Percentiles rank a stretch among this genome's conserved stretches.
phyloP scores from a whole-genome alignment of 2,113 vertebrate species.

The Oncorhynchus gorbuscha region DNA sequence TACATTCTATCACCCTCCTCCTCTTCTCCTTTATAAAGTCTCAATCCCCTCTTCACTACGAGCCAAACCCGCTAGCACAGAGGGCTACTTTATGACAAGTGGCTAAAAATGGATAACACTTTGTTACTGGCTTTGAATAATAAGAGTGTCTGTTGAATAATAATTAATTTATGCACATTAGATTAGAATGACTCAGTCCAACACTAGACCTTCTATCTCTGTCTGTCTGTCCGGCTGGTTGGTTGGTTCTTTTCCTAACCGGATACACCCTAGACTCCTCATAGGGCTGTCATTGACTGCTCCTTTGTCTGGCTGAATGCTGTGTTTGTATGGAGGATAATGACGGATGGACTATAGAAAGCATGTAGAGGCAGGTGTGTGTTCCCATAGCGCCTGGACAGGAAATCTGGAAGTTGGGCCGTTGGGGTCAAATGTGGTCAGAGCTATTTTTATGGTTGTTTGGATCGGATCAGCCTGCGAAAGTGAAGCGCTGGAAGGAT shows the following conservation, averaged over 20 bases:
- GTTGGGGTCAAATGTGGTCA: slow-evolving; percentile 48
- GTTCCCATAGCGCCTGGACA: slow-evolving; percentile 47
- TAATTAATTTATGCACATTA: slow-evolving; percentile 62
- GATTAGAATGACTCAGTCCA: slow-evolving; percentile 56
- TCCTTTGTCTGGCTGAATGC: slow-evolving; percentile 69
- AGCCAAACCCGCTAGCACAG: slow-evolving; percentile 25
- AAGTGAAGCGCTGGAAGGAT: background rate
- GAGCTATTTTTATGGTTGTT: slow-evolving; percentile 65
- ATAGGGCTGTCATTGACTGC: slow-evolving; percentile 66
- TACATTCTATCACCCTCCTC: no score
- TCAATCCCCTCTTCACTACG: slow-evolving; percentile 1
- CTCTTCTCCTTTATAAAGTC: no score
- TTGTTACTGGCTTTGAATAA: slow-evolving; percentile 52
- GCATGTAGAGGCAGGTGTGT: slow-evolving; percentile 45
- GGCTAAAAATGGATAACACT: slow-evolving; percentile 42
- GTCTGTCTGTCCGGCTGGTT: slow-evolving; percentile 49
- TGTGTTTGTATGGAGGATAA: slow-evolving; percentile 67
- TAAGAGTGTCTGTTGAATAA: slow-evolving; percentile 46
- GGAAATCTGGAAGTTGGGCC: slow-evolving; percentile 56
- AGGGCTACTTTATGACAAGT: slow-evolving; percentile 29
- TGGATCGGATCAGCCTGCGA: slow-evolving; percentile 36
- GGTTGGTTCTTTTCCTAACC: slow-evolving; percentile 47
- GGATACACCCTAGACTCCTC: slow-evolving; percentile 71
- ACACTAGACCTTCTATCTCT: slow-evolving; percentile 40
- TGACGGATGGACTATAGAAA: slow-evolving; percentile 68